These are phyloP conservation scores for Heliconius hortense DNA, from an alignment of 2,888 invertebrate genomes.

Conservation along the genomic window DNA sequence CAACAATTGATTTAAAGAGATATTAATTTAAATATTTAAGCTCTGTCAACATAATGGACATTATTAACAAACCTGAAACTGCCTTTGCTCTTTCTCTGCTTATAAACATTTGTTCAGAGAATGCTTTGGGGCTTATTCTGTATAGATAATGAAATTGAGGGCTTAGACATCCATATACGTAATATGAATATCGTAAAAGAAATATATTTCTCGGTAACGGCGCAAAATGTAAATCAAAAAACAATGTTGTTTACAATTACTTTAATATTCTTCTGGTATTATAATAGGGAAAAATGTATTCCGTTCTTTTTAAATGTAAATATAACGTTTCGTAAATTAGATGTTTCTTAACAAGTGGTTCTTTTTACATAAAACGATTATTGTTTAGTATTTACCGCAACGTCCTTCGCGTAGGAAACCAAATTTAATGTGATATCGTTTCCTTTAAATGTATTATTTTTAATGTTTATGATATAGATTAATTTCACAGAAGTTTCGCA, in stretches of 20 bases:
- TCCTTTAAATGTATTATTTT: too few species aligned
- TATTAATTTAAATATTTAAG: background rate
- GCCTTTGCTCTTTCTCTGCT: conserved; percentile 15
- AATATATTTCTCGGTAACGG: background rate
- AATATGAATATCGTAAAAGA: conserved; percentile 22
- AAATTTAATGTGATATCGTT: too few species aligned
- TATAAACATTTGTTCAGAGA: conserved; percentile 27
- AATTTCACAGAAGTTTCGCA: too few species aligned
- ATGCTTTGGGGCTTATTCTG: conserved; percentile 28
- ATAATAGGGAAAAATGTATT: background rate
- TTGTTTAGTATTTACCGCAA: too few species aligned
- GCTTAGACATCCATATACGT: conserved; percentile 15
- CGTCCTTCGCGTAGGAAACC: too few species aligned
- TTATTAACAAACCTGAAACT: background rate
- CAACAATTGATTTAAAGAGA: too few species aligned
- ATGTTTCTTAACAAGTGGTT: background rate
- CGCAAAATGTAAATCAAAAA: conserved; percentile 19
- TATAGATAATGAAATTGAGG: conserved; percentile 34
- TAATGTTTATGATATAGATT: too few species aligned
- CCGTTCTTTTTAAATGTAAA: background rate
- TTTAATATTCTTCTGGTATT: conserved; percentile 16
- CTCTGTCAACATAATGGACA: background rate
- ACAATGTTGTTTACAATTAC: conserved; percentile 10
- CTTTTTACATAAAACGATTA: background rate
- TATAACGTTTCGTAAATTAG: background rate